Evolutionary conservation across 2,888 invertebrate genomes (phyloP).

Genomic region (Mactromeris polynyma): DNA sequence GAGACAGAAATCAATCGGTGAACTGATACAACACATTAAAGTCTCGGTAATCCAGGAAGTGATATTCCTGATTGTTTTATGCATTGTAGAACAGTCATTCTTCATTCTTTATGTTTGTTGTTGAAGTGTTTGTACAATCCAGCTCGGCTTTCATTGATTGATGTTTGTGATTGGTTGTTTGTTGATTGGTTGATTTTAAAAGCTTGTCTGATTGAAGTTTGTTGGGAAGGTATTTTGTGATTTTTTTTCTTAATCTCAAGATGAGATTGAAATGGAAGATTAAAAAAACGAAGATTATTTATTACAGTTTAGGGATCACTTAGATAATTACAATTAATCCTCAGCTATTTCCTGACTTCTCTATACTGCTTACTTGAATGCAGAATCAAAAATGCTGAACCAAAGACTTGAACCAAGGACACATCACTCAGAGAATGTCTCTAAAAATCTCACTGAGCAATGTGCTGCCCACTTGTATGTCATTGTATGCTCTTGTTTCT

Average conservation of each 20-base stretch:
- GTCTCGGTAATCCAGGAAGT: not conserved
- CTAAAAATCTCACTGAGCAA: too few relatives aligned
- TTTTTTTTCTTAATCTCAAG: too few relatives aligned
- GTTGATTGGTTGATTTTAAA: not conserved
- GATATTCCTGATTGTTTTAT: not conserved
- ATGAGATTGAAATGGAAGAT: not conserved
- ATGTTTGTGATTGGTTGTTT: not conserved
- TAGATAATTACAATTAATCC: not conserved
- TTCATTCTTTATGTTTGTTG: not conserved
- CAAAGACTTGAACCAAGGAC: not conserved
- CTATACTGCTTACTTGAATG: not conserved
- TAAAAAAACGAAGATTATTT: not conserved
- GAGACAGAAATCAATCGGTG: not conserved
- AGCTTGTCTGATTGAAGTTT: too few relatives aligned
- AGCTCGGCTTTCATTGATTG: not conserved
- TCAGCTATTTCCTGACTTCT: not conserved
- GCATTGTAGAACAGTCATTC: not conserved
- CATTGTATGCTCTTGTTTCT: too few relatives aligned
- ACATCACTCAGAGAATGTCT: too few relatives aligned
- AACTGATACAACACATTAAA: not conserved
- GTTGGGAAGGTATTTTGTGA: too few relatives aligned
- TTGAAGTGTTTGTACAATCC: not conserved
- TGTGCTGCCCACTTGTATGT: too few relatives aligned
- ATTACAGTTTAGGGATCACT: not conserved
- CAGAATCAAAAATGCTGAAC: not conserved